Evolutionary conservation across 2,888 invertebrate species (phyloP).

Genomic region (Drosophila sordidapex): DNA sequence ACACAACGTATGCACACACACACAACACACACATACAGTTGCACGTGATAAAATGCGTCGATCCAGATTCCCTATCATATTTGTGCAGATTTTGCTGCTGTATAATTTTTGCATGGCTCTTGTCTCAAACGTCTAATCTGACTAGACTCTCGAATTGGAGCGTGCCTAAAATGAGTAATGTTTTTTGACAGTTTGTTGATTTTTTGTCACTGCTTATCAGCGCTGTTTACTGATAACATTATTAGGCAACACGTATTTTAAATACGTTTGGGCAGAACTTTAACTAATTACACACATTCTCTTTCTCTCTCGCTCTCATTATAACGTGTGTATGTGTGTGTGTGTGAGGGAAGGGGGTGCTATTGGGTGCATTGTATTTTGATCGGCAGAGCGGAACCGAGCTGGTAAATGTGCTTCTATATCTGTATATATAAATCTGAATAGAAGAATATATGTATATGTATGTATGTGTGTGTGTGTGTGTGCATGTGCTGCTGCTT

Average conservation of each 20-base stretch:
- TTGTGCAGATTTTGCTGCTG: background rate
- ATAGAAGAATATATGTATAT: conserved; percentile 7
- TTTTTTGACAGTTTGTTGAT: conserved; percentile 44
- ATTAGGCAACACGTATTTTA: conserved; percentile 49
- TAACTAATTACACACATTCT: conserved; percentile 27
- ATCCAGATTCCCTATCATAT: conserved; percentile 29
- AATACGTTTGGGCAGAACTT: conserved; percentile 40
- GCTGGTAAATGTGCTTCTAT: conserved; percentile 42
- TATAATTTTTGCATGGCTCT: background rate
- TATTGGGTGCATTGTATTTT: conserved; percentile 60
- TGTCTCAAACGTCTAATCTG: conserved; percentile 1
- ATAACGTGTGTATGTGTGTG: conserved; percentile 2
- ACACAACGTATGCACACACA: conserved; percentile 9
- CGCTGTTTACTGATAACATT: conserved; percentile 42
- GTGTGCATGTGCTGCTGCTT: conserved; percentile 54
- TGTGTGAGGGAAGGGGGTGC: background rate
- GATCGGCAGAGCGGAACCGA: conserved; percentile 75
- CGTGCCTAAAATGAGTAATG: conserved; percentile 44
- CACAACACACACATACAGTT: conserved; percentile 33
- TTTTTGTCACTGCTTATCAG: conserved; percentile 57
- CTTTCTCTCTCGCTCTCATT: background rate
- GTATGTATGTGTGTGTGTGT: background rate
- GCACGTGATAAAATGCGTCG: conserved; percentile 54
- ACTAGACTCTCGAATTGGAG: conserved; percentile 9
- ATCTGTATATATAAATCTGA: background rate